Evolutionary conservation across 2,888 invertebrate genomes (phyloP).

Genomic region (Cetonia aurata): DNA sequence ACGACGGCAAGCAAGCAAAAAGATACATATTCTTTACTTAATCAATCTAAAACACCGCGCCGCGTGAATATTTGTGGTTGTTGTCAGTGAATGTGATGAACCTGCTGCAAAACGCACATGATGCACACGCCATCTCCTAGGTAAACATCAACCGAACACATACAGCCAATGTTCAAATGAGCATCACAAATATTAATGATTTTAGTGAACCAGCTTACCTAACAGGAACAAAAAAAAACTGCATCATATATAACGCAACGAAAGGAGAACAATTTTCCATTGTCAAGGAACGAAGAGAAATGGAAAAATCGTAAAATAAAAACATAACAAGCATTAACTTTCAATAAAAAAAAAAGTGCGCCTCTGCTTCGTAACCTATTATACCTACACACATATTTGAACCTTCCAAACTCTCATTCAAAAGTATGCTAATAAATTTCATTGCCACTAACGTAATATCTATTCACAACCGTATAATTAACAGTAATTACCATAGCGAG

Average conservation of each 20-base stretch:
- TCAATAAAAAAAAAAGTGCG: no score
- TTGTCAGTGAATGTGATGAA: conserved; percentile 15
- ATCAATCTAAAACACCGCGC: conserved; percentile 10
- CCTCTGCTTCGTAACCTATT: neutral
- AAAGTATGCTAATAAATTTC: conserved; percentile 18
- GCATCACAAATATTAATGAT: conserved; percentile 12
- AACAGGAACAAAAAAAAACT: neutral
- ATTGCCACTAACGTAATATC: conserved; percentile 15
- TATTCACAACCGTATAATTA: conserved; percentile 17
- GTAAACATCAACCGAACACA: conserved; percentile 10
- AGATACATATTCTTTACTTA: conserved; percentile 15
- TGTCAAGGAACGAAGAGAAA: neutral
- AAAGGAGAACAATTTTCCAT: neutral
- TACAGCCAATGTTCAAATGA: conserved; percentile 20
- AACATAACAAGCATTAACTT: no score
- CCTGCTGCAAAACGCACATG: conserved; percentile 10
- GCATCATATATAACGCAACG: neutral
- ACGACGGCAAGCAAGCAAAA: conserved; percentile 8
- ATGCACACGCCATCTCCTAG: neutral
- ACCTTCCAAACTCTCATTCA: conserved; percentile 1
- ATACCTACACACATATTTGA: neutral
- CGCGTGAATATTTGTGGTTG: conserved; percentile 20
- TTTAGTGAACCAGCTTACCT: conserved; percentile 1
- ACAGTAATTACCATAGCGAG: conserved; percentile 22
- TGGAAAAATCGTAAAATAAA: neutral